Base-by-base conservation (phyloP, 2,113 vertebrate species). In the Rhipidura dahli region DNA sequence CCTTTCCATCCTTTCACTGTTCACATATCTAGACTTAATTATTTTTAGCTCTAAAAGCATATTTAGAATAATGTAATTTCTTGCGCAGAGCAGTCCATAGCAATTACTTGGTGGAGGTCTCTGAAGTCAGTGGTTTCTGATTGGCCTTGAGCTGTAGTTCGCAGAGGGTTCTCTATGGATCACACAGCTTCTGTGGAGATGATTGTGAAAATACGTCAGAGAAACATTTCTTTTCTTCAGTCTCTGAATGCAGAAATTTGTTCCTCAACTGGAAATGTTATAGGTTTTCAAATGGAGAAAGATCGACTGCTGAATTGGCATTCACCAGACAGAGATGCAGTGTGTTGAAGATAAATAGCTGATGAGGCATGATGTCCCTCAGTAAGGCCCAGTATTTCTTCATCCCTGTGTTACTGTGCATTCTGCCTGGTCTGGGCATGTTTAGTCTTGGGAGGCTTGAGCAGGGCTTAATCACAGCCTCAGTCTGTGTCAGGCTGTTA, bases 371-470 rank as follows among this genome's bases (percentile, higher is more conserved):
- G 50, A 28, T 65, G 60, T 78, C 47, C 47, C 20, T 4, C 1
- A 50, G 73, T 59, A 13, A 42, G 18, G 42, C 63, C 28, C 44
- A 70, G 21, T 10, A 2, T 37, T 70, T 66, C 21, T 50, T 83
- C 13, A 11, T 10, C 35, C 15, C 30, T 15, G 9, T 57, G 24
- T 53, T 65, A 10, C 47, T 3, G 8, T 42, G n/a, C 2, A 0
- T 84, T 70, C 60, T 63, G 33, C 35, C 37, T 77, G 68, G 18
- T 10, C 45, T 53, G 24, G 31, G 5, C 59, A 69, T 26, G 7
- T 23, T 66, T 30, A 33, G 47, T 33, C 13, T 28, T 14, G 50
- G 35, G 37, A 53, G 42, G 39, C 23, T 84, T 42, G n/a, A 60
- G 49, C 0, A 3, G 31, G 18, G 8, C 19, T 75, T 45, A 20